phyloP scores from a whole-genome alignment of 92 coral and sea anemone genomes.

The Plumapathes pennacea region DNA sequence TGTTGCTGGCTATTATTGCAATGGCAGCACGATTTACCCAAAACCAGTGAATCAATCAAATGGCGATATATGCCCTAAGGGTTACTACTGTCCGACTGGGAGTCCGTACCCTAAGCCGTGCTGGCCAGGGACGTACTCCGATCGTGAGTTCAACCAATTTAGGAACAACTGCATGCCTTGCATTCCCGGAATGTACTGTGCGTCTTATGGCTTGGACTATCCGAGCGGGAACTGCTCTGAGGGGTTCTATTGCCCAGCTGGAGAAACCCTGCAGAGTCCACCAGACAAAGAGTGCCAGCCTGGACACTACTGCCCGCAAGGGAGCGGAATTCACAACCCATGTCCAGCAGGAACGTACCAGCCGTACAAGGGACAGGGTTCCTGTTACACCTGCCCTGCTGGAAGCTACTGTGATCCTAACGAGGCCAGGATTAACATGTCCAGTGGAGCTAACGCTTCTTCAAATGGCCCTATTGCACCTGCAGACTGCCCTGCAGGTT shows the following conservation, averaged over 20 bases:
- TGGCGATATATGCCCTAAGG: slow-evolving; percentile 91
- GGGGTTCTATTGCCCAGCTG: slow-evolving; percentile 95
- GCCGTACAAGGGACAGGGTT: slow-evolving; percentile 66
- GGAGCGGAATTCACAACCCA: slow-evolving; percentile 87
- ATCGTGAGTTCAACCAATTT: slow-evolving; percentile 82
- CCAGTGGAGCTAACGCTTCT: slow-evolving; percentile 79
- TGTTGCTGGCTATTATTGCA: slow-evolving; percentile 92
- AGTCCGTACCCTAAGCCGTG: slow-evolving; percentile 82
- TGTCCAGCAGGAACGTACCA: slow-evolving; percentile 92
- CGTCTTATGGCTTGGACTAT: slow-evolving; percentile 64
- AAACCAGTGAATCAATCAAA: slow-evolving; percentile 82
- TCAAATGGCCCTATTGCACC: slow-evolving; percentile 84
- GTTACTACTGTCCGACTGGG: slow-evolving; percentile 88
- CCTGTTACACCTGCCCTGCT: slow-evolving; percentile 78
- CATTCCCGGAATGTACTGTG: slow-evolving; percentile 88
- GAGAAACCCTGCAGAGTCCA: slow-evolving; percentile 86
- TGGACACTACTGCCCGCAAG: slow-evolving; percentile 97
- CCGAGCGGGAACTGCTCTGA: slow-evolving; percentile 95
- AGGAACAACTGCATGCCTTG: slow-evolving; percentile 94
- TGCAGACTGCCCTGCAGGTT: slow-evolving; percentile 90
- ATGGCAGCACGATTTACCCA: slow-evolving; percentile 84
- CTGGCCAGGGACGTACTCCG: slow-evolving; percentile 91
- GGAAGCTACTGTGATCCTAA: slow-evolving; percentile 99
- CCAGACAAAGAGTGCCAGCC: slow-evolving; percentile 91
- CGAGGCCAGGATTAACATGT: slow-evolving; percentile 78